These are phyloP conservation scores for Sipha flava DNA, from an alignment of 1,140 invertebrate species.

Conservation along the genomic window DNA sequence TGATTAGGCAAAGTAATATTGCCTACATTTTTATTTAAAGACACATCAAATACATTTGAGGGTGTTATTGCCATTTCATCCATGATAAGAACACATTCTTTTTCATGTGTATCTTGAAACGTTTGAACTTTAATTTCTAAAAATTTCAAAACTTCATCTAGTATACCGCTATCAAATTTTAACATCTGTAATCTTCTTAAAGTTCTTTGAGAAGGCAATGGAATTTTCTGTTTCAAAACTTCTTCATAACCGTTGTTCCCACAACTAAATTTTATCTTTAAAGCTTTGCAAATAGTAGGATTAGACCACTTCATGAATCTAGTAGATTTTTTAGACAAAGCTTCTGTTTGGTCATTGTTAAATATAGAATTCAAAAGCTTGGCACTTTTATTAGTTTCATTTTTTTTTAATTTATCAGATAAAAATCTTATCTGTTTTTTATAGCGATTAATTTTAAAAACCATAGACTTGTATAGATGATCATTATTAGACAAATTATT, in stretches of 20 bases:
- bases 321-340: neutral
- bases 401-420: neutral
- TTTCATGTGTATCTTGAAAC: slow-evolving; percentile 11
- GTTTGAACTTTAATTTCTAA: slow-evolving; percentile 15
- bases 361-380: neutral
- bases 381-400: neutral
- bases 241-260: slow-evolving; percentile 27
- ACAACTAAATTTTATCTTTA: slow-evolving; percentile 30
- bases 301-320: slow-evolving; percentile 5
- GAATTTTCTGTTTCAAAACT: slow-evolving; percentile 25
- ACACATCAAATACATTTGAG: neutral
- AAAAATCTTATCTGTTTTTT: neutral
- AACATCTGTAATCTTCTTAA: slow-evolving; percentile 21
- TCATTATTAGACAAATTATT: neutral
- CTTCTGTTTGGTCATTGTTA: neutral
- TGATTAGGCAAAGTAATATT: slow-evolving; percentile 2
- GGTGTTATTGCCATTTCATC: slow-evolving; percentile 32
- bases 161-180: slow-evolving; percentile 28
- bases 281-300: slow-evolving; percentile 31
- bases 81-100: slow-evolving; percentile 32
- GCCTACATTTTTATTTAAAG: neutral
- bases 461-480: neutral
- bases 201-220: slow-evolving; percentile 32
- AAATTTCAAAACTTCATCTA: slow-evolving; percentile 29
- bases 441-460: neutral